phyloP scores from a whole-genome alignment of 2,113 vertebrate genomes.

The Dasyurus viverrinus region DNA sequence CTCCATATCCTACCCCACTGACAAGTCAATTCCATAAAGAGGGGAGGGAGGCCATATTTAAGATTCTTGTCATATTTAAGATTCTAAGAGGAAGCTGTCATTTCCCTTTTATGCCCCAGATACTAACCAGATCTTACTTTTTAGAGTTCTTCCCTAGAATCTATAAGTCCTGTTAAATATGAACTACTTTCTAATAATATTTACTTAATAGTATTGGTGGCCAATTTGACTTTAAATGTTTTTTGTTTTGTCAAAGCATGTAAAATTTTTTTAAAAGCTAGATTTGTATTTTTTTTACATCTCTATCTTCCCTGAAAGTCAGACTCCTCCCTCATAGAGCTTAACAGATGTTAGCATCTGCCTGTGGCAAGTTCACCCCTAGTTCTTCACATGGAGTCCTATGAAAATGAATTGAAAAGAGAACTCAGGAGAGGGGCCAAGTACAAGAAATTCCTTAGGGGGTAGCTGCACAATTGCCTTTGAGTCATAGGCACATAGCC shows the following conservation, averaged over 20 bases:
- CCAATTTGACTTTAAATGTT: not conserved
- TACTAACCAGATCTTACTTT: not conserved
- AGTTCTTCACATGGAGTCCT: not conserved
- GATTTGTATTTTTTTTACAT: not conserved
- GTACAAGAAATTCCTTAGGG: not conserved
- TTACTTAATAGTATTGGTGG: not conserved
- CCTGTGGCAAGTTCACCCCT: not conserved
- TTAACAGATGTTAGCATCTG: not conserved
- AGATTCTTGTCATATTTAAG: not conserved
- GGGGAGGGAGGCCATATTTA: not conserved
- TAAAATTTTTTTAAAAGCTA: not conserved
- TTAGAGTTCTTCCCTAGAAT: not conserved
- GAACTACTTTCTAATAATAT: not conserved
- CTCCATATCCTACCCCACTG: not conserved
- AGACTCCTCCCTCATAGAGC: not conserved
- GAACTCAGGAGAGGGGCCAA: conserved; percentile 29
- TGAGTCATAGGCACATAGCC: not conserved
- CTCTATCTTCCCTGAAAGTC: not conserved
- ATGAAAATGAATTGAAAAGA: conserved; percentile 4
- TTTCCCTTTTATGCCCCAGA: not conserved
- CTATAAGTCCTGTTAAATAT: not conserved
- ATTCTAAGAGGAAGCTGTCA: not conserved
- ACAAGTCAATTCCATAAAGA: not conserved
- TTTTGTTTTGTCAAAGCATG: not conserved
- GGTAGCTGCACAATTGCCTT: not conserved